Percentiles rank a stretch among this genome's conserved stretches.
These are phyloP conservation scores for Chrysolina haemoptera DNA, from an alignment of 2,888 invertebrate genomes.

Conservation along the genomic window DNA sequence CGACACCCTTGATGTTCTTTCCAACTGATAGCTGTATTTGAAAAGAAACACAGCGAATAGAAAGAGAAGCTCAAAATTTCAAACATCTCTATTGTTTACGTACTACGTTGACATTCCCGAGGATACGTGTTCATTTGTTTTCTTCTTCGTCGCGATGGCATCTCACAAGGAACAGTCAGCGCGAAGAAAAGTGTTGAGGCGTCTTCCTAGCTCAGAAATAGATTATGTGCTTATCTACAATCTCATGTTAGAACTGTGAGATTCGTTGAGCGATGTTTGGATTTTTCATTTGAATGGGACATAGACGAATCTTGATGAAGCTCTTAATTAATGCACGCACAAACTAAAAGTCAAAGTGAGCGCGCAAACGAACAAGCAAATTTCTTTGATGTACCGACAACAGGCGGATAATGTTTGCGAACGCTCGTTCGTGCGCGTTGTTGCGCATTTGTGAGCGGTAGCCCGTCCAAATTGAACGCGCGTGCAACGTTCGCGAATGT, in stretches of 20 bases:
- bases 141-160: slow-evolving; percentile 28
- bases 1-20: not conserved
- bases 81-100: slow-evolving; percentile 43
- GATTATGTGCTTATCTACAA: slow-evolving; percentile 3
- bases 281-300: no score
- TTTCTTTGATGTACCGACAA: no score
- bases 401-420: no score
- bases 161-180: not conserved
- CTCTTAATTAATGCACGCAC: no score
- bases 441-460: no score
- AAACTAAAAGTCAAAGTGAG: no score
- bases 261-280: not conserved
- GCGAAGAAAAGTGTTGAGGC: not conserved
- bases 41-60: slow-evolving; percentile 31
- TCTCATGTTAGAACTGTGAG: not conserved
- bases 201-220: not conserved
- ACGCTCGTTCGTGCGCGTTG: no score
- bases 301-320: no score
- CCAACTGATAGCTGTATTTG: not conserved
- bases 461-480: no score
- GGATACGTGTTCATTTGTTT: slow-evolving; percentile 45
- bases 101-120: slow-evolving; percentile 37
- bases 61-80: slow-evolving; percentile 28
- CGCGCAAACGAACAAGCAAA: no score
- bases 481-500: no score